These are phyloP conservation scores for Haemorhous mexicanus DNA, from an alignment of 2,113 vertebrate species.

Conservation along the genomic window DNA sequence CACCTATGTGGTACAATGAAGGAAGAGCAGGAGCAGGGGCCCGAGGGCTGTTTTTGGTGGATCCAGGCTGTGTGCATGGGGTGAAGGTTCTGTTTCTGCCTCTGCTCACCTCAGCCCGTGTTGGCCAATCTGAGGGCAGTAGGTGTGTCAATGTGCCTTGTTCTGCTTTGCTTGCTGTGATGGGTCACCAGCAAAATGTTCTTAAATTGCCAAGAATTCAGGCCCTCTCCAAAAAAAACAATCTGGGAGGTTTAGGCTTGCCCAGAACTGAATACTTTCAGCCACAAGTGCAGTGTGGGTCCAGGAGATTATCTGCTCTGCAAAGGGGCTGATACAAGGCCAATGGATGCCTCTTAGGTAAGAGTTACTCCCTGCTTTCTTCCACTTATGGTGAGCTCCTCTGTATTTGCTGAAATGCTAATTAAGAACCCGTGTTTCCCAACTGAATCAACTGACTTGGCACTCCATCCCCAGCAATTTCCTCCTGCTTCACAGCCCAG, in stretches of 20 bases:
- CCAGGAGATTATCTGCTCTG: background rate
- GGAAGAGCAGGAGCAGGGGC: background rate
- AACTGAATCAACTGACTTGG: background rate
- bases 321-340: background rate
- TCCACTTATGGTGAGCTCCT: background rate
- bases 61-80: background rate
- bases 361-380: background rate
- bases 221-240: background rate
- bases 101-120: background rate
- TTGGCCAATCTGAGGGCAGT: background rate
- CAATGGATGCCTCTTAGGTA: background rate
- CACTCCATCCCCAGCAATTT: background rate
- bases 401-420: background rate
- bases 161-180: background rate
- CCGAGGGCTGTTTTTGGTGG: background rate
- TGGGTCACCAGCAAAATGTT: background rate
- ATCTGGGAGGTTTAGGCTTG: background rate
- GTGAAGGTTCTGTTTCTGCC: background rate
- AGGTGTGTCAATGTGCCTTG: background rate
- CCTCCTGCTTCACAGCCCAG: background rate
- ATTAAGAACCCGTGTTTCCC: constrained; percentile 9
- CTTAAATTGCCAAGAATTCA: background rate
- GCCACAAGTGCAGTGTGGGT: background rate
- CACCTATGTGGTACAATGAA: rapidly evolving
- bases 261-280: background rate